Base-by-base conservation (phyloP, 53 echinoderm and acorn worm species). In the Zoroaster sp. region DNA sequence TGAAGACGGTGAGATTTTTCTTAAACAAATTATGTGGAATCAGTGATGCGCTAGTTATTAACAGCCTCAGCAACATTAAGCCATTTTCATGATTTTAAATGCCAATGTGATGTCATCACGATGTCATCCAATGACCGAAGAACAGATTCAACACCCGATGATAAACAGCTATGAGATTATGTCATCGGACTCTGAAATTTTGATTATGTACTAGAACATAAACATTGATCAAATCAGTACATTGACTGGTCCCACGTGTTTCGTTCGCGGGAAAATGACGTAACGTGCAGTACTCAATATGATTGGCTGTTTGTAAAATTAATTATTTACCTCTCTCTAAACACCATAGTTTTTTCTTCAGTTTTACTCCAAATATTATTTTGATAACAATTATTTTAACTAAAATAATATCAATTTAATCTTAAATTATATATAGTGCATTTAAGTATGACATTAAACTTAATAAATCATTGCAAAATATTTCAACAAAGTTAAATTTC, bases 181-280 rank as follows among this genome's bases (percentile, higher is more conserved):
- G n/a, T n/a, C n/a, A n/a, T n/a, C n/a, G n/a, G n/a, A n/a, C n/a
- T n/a, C n/a, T n/a, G n/a, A n/a, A n/a, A n/a, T n/a, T n/a, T n/a
- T n/a, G n/a, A n/a, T n/a, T n/a, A n/a, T n/a, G n/a, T n/a, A n/a
- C n/a, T n/a, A n/a, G n/a, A n/a, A n/a, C n/a, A n/a, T n/a, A n/a
- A n/a, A n/a, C n/a, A n/a, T n/a, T n/a, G n/a, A n/a, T n/a, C n/a
- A n/a, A n/a, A n/a, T n/a, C n/a, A n/a, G n/a, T 4, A 8, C 30
- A 28, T 21, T 59, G 63, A 11, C 1, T 5, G 21, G 63, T 59
- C 40, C 47, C 85, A 85, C 35, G 85, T 72, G 85, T 70, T 47
- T 21, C 71, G 69, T 85, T 85, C 85, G 85, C 85, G 85, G 71
- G 70, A 70, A 85, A 85, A 71, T 85, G 85, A 85, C 85, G 85